phyloP scores from a whole-genome alignment of 2,113 vertebrate genomes.

The Crotalus tigris region DNA sequence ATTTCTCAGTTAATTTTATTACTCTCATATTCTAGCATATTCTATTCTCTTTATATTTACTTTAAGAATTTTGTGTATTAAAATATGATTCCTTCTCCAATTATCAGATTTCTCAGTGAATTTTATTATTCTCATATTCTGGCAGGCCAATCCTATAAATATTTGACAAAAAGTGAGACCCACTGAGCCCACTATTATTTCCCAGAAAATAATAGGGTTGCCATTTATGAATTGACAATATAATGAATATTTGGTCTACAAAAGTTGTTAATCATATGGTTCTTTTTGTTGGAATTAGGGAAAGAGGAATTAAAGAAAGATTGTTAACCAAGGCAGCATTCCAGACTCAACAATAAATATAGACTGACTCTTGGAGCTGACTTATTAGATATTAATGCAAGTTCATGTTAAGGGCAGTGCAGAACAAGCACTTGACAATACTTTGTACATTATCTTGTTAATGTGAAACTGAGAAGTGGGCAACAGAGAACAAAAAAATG shows the following conservation, averaged over 20 bases:
- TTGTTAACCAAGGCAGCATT: background rate
- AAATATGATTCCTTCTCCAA: too few relatives aligned
- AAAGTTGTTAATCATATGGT: background rate
- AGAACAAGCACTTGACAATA: background rate
- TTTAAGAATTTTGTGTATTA: too few relatives aligned
- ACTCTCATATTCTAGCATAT: too few relatives aligned
- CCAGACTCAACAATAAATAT: background rate
- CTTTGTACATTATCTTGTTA: background rate
- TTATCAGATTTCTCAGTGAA: background rate
- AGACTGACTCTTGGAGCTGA: background rate
- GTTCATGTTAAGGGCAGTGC: background rate
- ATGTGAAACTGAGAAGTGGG: background rate
- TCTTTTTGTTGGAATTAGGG: background rate
- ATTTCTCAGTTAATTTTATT: too few relatives aligned
- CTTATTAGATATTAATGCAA: background rate
- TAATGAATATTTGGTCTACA: background rate
- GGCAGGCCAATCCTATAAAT: background rate
- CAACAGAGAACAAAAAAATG: background rate
- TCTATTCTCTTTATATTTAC: too few relatives aligned
- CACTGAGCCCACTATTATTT: fast-evolving
- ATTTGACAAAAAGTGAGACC: background rate
- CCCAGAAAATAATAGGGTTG: background rate
- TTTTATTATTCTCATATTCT: background rate
- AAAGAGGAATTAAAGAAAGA: background rate
- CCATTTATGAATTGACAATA: background rate